These are phyloP conservation scores for Melieria picta DNA, from an alignment of 2,888 invertebrate genomes.

Conservation along the genomic window DNA sequence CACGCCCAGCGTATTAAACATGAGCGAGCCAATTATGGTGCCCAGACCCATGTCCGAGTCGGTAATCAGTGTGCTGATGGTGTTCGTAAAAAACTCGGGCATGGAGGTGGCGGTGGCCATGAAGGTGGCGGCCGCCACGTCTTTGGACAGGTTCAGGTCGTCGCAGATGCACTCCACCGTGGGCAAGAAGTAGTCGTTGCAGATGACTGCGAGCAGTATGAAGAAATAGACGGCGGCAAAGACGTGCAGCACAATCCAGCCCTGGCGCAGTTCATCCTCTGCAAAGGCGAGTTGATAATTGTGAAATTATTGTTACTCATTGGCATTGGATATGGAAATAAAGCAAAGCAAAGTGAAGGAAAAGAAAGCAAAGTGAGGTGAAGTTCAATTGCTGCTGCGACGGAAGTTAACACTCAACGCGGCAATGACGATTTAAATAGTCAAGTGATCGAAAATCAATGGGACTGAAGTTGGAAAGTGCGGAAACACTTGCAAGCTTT, in stretches of 20 bases:
- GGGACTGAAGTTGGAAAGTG: too few species aligned
- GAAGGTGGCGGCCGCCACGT: constrained; percentile 96
- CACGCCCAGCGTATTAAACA: constrained; percentile 88
- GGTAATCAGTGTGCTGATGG: constrained; percentile 87
- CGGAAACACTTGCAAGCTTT: too few species aligned
- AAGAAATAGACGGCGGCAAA: constrained; percentile 86
- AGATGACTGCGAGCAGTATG: constrained; percentile 84
- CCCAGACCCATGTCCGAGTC: constrained; percentile 87
- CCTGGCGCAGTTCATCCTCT: constrained; percentile 75
- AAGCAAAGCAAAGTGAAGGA: too few species aligned
- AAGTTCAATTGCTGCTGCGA: too few species aligned
- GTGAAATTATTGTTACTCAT: background rate
- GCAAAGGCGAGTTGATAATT: constrained; percentile 40
- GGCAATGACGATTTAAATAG: too few species aligned
- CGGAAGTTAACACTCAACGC: too few species aligned
- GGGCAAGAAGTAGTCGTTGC: constrained; percentile 92
- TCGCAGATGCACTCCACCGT: constrained; percentile 88
- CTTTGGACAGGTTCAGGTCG: constrained; percentile 79
- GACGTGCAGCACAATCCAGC: constrained; percentile 81
- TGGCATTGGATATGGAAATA: too few species aligned
- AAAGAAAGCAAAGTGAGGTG: too few species aligned
- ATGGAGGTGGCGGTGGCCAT: constrained; percentile 96
- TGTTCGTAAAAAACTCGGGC: constrained; percentile 92
- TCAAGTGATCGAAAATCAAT: too few species aligned
- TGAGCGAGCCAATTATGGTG: constrained; percentile 86